Conservation (phyloP, 53 echinoderm and acorn worm species). For the Paracentrotus lividus region DNA sequence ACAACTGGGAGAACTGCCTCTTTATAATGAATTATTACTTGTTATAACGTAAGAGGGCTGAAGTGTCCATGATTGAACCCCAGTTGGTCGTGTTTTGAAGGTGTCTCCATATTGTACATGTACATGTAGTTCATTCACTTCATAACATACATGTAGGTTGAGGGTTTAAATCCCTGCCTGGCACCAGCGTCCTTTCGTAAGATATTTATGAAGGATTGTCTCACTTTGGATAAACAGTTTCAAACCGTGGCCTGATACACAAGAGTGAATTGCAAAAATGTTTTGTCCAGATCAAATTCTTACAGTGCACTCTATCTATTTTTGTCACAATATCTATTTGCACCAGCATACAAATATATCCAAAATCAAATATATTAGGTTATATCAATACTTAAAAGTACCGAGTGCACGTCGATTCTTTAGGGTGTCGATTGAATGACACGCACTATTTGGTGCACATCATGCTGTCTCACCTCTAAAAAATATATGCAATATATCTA, state of each 20-base stretch:
- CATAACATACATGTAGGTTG: no score
- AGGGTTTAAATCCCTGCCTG: no score
- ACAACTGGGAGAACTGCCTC: no score
- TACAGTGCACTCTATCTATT: constrained; percentile 25
- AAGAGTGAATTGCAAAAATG: neutral
- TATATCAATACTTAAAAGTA: neutral
- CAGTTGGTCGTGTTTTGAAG: no score
- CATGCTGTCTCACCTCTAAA: neutral
- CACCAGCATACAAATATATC: neutral
- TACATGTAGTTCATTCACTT: no score
- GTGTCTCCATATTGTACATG: no score
- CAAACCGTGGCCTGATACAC: neutral
- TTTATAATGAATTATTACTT: no score
- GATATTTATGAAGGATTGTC: no score
- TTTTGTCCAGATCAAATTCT: neutral
- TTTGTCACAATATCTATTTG: neutral
- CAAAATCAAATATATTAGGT: neutral
- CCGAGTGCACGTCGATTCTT: neutral
- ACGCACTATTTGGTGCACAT: neutral
- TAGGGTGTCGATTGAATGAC: neutral
- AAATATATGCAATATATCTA: constrained; percentile 9
- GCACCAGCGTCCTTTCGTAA: no score
- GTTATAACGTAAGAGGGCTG: no score
- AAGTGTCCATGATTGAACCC: no score
- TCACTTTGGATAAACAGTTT: no score